Conservation (phyloP, 2,113 vertebrate genomes). For the Pelvicachromis taeniatus region DNA sequence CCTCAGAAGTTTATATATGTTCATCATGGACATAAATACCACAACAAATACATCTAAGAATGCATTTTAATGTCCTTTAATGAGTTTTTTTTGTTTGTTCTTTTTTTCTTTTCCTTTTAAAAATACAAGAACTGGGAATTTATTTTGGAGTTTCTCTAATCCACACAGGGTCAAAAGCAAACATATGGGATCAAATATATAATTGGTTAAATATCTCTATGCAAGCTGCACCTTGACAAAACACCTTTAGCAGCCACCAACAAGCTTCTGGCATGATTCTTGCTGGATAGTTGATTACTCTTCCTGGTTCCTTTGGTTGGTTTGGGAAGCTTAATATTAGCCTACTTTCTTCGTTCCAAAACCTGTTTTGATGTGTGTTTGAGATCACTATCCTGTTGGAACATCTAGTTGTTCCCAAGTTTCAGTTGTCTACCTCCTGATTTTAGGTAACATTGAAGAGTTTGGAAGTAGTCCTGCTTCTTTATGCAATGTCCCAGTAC, state of each 20-base stretch:
- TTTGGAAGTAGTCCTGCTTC: not conserved
- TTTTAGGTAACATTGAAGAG: not conserved
- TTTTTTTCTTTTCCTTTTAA: not conserved
- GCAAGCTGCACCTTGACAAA: not conserved
- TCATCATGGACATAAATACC: not conserved
- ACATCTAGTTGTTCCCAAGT: not conserved
- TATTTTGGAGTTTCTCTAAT: not conserved
- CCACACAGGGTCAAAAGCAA: not conserved
- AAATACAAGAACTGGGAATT: not conserved
- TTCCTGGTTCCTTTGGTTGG: not conserved
- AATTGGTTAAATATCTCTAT: not conserved
- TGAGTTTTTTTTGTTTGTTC: not conserved
- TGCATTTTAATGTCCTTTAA: not conserved
- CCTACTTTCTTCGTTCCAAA: not conserved
- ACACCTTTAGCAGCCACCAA: not conserved
- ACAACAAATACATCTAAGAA: not conserved
- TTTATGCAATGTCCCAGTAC: not conserved
- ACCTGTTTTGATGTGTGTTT: not conserved
- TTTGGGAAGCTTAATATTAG: not conserved
- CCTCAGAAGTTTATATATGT: not conserved
- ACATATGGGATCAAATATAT: not conserved
- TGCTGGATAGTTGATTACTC: not conserved
- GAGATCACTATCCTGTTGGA: not conserved
- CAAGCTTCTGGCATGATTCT: not conserved
- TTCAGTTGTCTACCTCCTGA: not conserved